phyloP scores from a whole-genome alignment of 92 coral and sea anemone genomes.

The Diadumene lineata region DNA sequence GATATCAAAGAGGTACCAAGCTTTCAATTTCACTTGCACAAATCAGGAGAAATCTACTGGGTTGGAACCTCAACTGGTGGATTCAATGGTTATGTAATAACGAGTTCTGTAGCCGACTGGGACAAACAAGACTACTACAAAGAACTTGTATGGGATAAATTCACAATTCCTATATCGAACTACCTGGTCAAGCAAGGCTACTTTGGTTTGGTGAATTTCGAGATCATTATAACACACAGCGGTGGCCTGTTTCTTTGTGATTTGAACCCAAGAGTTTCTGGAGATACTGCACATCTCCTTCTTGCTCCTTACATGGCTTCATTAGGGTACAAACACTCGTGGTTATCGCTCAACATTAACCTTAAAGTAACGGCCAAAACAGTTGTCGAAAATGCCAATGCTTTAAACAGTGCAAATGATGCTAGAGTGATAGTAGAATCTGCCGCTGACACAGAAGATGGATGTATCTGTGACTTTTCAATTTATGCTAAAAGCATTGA shows the following conservation, averaged over 20 bases:
- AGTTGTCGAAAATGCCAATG: constrained; percentile 42
- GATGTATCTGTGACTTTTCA: constrained; percentile 35
- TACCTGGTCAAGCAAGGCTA: constrained; percentile 59
- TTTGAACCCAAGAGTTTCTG: constrained; percentile 47
- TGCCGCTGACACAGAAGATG: constrained; percentile 25
- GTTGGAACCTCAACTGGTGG: constrained; percentile 45
- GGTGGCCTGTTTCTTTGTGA: constrained; percentile 50
- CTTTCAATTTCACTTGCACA: constrained; percentile 56
- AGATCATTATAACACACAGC: constrained; percentile 35
- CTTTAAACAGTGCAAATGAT: constrained; percentile 22
- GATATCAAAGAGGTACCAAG: constrained; percentile 49
- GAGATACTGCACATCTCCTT: constrained; percentile 44
- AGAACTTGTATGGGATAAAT: constrained; percentile 42
- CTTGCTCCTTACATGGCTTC: constrained; percentile 51
- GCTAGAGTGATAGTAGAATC: constrained; percentile 29
- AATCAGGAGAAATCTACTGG: constrained; percentile 50
- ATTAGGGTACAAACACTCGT: constrained; percentile 42
- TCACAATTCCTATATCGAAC: constrained; percentile 45
- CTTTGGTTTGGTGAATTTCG: constrained; percentile 65
- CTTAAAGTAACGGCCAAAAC: constrained; percentile 17
- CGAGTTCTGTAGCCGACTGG: constrained; percentile 49
- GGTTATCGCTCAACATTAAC: constrained; percentile 13
- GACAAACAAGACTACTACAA: constrained; percentile 47
- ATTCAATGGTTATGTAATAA: constrained; percentile 34
- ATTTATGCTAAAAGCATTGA: constrained; percentile 30